A percentile compares a stretch with the other conserved stretches of the same genome.
phyloP scores from a whole-genome alignment of 92 coral and sea anemone genomes.

The Metridium senile region DNA sequence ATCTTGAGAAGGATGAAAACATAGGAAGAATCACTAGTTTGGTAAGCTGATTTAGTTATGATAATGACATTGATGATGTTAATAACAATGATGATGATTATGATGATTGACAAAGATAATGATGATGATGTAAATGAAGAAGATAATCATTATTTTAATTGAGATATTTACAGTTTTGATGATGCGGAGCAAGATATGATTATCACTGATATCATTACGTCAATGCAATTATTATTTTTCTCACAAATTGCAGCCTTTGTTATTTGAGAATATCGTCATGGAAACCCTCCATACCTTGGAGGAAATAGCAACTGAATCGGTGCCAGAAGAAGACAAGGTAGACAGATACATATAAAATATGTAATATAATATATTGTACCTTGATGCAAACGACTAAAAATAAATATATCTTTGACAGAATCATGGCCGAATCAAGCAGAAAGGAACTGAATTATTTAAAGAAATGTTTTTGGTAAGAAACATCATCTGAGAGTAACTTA shows the following conservation, averaged over 20 bases:
- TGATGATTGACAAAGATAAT: not conserved
- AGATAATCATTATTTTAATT: not conserved
- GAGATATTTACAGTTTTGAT: not conserved
- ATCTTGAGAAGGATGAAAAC: constrained; percentile 75
- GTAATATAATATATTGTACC: too few relatives aligned
- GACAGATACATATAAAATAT: too few relatives aligned
- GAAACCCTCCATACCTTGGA: constrained; percentile 91
- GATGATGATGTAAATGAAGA: not conserved
- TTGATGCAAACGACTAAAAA: too few relatives aligned
- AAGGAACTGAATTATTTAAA: constrained; percentile 77
- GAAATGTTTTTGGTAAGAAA: constrained; percentile 90
- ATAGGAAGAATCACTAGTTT: constrained; percentile 92
- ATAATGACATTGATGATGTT: not conserved
- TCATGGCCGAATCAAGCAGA: constrained; percentile 56
- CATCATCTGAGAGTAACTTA: not conserved
- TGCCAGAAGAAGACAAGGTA: constrained; percentile 49
- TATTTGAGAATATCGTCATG: constrained; percentile 96
- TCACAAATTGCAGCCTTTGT: constrained; percentile 68
- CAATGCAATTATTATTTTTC: too few relatives aligned
- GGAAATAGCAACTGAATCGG: constrained; percentile 82
- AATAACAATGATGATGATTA: not conserved
- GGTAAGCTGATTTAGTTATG: constrained; percentile 73
- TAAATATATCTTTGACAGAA: too few relatives aligned
- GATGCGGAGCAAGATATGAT: too few relatives aligned
- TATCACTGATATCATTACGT: too few relatives aligned